Evolutionary conservation across 2,797 vertebrate genomes (phyloP).

Genomic region (Todus mexicanus): DNA sequence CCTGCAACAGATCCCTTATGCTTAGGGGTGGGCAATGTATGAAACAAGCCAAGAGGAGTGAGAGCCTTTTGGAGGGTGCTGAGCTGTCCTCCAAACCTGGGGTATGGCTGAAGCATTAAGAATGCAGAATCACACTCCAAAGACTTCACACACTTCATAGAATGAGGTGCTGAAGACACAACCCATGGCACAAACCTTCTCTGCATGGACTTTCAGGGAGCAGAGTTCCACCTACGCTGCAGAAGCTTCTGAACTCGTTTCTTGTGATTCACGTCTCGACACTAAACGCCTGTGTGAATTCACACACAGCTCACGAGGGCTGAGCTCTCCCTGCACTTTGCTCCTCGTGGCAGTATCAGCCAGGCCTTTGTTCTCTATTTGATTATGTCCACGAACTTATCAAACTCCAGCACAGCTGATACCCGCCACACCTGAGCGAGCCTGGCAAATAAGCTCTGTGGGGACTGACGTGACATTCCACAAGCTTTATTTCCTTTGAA

Average conservation of each 20-base stretch:
- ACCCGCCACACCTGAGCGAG: background rate
- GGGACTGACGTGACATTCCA: background rate
- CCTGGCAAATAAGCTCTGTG: background rate
- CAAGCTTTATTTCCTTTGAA: background rate
- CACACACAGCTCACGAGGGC: background rate
- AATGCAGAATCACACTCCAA: background rate
- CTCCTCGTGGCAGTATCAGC: background rate
- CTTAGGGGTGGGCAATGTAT: background rate
- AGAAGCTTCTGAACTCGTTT: background rate
- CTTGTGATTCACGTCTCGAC: accelerated
- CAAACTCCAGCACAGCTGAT: background rate
- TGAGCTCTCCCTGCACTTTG: background rate
- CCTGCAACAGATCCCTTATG: background rate
- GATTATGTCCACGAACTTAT: background rate
- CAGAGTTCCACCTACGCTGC: background rate
- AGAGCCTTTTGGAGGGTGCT: background rate
- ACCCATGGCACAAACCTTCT: background rate
- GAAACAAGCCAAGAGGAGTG: background rate
- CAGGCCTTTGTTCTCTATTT: background rate
- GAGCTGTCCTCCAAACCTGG: background rate
- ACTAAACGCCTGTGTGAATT: background rate
- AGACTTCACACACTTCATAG: background rate
- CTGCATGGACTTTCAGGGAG: background rate
- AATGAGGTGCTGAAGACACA: background rate
- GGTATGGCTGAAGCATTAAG: background rate